phyloP scores from a whole-genome alignment of 2,797 vertebrate species.

The Vireo griseus region DNA sequence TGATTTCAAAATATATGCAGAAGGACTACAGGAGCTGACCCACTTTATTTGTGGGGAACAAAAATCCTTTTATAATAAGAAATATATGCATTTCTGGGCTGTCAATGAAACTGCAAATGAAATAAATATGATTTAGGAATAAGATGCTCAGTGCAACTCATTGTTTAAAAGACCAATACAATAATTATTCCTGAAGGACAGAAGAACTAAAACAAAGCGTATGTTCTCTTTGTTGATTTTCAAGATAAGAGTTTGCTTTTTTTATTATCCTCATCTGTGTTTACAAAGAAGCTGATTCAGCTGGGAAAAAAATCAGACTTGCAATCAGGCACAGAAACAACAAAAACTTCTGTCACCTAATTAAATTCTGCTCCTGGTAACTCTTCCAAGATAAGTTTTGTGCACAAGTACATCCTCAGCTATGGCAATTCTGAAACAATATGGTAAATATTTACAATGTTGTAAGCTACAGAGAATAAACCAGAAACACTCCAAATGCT shows the following conservation, averaged over 20 bases:
- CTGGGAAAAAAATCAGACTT: neutral
- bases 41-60: slow-evolving; percentile 33
- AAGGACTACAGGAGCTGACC: slow-evolving; percentile 35
- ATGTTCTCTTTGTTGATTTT: neutral
- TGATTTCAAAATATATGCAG: slow-evolving; percentile 48
- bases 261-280: neutral
- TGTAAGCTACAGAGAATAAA: neutral
- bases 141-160: neutral
- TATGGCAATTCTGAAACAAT: neutral
- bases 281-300: neutral
- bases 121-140: neutral
- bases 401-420: neutral
- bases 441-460: neutral
- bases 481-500: neutral
- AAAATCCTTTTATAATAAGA: slow-evolving; percentile 32
- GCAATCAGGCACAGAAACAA: neutral
- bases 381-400: neutral
- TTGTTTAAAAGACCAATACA: slow-evolving; percentile 6
- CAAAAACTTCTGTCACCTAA: neutral
- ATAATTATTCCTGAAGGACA: neutral
- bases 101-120: neutral
- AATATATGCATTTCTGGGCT: neutral
- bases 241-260: neutral
- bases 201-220: slow-evolving; percentile 2
- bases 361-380: neutral